Evolutionary conservation across 2,113 vertebrate genomes (phyloP).

Genomic region (Pteropus alecto): DNA sequence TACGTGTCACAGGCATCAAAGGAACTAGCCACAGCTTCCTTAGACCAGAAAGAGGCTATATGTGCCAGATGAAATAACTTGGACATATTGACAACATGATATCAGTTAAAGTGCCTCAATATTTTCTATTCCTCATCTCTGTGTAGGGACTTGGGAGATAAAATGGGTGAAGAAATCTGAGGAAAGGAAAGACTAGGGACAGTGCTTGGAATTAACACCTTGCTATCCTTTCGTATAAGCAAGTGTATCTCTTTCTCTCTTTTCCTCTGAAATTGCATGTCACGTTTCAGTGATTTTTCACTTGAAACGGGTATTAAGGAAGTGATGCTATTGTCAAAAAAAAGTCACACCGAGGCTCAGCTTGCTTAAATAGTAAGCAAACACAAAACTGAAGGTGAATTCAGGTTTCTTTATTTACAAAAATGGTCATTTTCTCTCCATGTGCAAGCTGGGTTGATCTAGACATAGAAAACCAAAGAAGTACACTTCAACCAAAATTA

Average conservation of each 20-base stretch:
- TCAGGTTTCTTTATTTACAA: constrained; percentile 15
- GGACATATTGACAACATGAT: neutral
- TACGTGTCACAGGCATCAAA: neutral
- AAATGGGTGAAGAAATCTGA: neutral
- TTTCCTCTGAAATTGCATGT: constrained; percentile 17
- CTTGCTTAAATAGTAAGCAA: constrained; percentile 45
- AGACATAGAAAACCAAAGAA: neutral
- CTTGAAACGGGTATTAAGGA: neutral
- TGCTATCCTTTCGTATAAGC: neutral
- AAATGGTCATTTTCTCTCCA: constrained; percentile 21
- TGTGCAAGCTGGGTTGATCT: neutral
- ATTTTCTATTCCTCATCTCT: neutral
- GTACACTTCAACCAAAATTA: constrained; percentile 24
- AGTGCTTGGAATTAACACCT: neutral
- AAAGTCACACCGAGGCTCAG: neutral
- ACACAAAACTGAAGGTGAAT: constrained; percentile 34
- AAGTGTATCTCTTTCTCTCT: neutral
- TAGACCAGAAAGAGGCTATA: neutral
- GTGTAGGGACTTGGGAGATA: neutral
- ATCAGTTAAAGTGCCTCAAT: neutral
- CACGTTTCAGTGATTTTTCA: constrained; percentile 50
- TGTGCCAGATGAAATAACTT: neutral
- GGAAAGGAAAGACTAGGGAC: neutral
- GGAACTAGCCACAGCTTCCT: neutral
- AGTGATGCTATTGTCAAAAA: neutral